A percentile compares a stretch with the other conserved stretches of the same genome.
These are phyloP conservation scores for Lagodon rhomboides DNA, from an alignment of 2,797 vertebrate species.

Conservation along the genomic window DNA sequence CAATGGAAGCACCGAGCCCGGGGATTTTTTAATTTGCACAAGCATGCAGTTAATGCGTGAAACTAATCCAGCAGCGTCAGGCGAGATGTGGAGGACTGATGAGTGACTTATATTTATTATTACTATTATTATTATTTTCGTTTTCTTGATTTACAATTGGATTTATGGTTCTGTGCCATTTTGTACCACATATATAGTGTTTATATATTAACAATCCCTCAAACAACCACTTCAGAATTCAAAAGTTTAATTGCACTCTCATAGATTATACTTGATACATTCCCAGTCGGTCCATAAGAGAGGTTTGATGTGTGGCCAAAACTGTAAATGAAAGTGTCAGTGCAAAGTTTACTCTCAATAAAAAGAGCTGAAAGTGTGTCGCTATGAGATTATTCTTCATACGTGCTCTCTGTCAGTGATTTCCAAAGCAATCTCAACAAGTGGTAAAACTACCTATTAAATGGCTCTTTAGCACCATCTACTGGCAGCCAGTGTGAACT, in stretches of 20 bases:
- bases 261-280: constrained; percentile 83
- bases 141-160: constrained; percentile 35
- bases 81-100: constrained; percentile 30
- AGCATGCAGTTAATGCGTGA: constrained; percentile 51
- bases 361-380: constrained; percentile 74
- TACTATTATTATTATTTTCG: constrained; percentile 19
- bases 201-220: constrained; percentile 60
- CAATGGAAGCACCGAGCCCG: constrained; percentile 27
- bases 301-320: constrained; percentile 79
- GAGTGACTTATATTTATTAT: constrained; percentile 36
- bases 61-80: constrained; percentile 52
- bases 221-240: constrained; percentile 54
- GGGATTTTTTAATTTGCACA: constrained; percentile 64
- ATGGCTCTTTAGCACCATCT: not conserved
- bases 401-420: not conserved
- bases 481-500: not conserved
- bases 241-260: constrained; percentile 70
- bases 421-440: not conserved
- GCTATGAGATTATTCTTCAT: constrained; percentile 9
- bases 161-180: constrained; percentile 57
- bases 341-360: constrained; percentile 84
- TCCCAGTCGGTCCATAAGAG: constrained; percentile 75
- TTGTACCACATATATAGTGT: constrained; percentile 55
- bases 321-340: constrained; percentile 80
- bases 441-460: not conserved